Evolutionary conservation across 1,140 invertebrate genomes (phyloP), one percentile per base, ranked within the genome.

Genomic region (Papilio aristodemus): DNA sequence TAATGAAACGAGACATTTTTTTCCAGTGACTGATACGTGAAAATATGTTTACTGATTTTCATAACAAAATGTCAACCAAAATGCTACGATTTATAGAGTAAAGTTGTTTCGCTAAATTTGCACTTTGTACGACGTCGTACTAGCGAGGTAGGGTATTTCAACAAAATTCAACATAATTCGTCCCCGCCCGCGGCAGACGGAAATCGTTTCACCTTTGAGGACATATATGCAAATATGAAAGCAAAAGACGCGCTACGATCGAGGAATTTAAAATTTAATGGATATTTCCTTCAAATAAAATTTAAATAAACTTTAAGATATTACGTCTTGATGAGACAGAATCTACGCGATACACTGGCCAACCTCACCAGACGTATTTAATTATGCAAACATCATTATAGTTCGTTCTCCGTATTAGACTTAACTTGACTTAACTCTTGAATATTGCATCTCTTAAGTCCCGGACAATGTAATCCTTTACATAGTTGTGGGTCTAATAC

Each of bases 401-500:
- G 25, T 10, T 50, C n/a, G 22, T 62, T 19, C 22, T 41, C 41
- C 22, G 39, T 43, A 41, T 66, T 32, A 66, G 41, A n/a, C 63
- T 66, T 25, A 22, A 37, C 38, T 64, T 43, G 39, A 64, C 9
- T 64, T 39, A 43, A 32, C 7, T 46, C 41, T 50, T 66, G 41
- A 46, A 66, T 66, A 66, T 66, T 50, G 50, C 17, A 14, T 41
- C 62, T 64, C 36, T 14, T 27, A n/a, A 50, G 63, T 66, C 39
- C n/a, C 63, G 37, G 60, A 22, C 32, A 22, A 37, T 19, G 38
- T 63, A 63, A 63, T 63, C 14, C 38, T 43, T 25, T 62, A 39
- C 36, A 17, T 37, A 38, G 22, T 17, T 41, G 22, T 43, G 22
- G 22, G 1, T 54, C 4, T 9, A 11, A 54, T 22, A 54, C 17